Conservation (phyloP, 2,113 vertebrate genomes). For the Gasterosteus aculeatus region DNA sequence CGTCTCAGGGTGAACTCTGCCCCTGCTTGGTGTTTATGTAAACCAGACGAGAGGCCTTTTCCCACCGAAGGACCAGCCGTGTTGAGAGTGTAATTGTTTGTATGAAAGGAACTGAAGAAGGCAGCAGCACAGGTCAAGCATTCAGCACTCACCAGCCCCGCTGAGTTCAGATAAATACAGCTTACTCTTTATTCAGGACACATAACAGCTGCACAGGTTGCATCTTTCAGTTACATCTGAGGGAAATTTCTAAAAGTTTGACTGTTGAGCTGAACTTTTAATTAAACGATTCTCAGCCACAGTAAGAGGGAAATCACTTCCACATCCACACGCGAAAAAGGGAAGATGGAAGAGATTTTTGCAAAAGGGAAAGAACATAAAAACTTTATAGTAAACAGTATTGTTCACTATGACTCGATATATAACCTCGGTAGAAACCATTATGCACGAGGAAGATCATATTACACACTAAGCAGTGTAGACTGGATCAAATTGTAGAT, state of each 20-base stretch:
- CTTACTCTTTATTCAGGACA: constrained; percentile 1
- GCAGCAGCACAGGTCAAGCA: background rate
- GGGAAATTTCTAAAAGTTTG: constrained; percentile 19
- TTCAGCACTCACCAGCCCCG: background rate
- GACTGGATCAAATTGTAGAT: background rate
- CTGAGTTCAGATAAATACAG: constrained; percentile 3
- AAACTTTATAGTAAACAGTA: background rate
- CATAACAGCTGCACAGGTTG: background rate
- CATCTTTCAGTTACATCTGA: constrained; percentile 15
- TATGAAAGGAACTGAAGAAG: too few species aligned
- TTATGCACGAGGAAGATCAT: background rate
- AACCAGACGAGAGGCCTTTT: too few species aligned
- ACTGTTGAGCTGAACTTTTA: constrained; percentile 19
- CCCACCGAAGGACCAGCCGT: too few species aligned
- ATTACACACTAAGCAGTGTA: background rate
- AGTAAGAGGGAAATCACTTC: background rate
- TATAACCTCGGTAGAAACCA: background rate
- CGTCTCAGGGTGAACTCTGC: background rate
- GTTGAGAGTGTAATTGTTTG: too few species aligned
- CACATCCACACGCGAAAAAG: background rate
- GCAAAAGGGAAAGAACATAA: background rate
- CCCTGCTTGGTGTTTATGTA: too few species aligned
- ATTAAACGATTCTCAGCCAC: constrained; percentile 4
- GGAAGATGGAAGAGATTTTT: background rate
- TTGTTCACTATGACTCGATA: background rate